Percentiles rank a stretch among this genome's conserved stretches.
Conservation (phyloP, 2,113 vertebrate genomes). For the Neogale vison region DNA sequence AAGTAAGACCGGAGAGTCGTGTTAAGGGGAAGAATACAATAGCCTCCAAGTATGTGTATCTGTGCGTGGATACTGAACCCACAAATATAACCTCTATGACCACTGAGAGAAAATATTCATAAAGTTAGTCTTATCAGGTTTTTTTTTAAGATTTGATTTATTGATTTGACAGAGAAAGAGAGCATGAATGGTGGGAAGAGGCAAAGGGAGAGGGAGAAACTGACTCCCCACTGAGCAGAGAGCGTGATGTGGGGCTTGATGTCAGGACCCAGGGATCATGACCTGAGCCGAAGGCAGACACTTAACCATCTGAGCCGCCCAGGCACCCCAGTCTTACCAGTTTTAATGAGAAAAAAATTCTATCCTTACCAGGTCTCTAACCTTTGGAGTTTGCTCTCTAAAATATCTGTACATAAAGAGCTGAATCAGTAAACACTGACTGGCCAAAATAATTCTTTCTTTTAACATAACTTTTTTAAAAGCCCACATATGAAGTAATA, state of each 20-base stretch:
- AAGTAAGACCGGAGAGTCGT: neutral
- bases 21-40: neutral
- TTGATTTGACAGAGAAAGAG: no score
- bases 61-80: neutral
- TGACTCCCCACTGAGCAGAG: neutral
- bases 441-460: neutral
- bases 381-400: neutral
- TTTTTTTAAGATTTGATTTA: neutral
- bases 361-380: neutral
- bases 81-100: neutral
- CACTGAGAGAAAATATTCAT: neutral
- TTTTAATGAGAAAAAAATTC: neutral
- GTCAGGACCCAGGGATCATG: neutral
- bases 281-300: neutral
- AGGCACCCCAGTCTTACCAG: neutral
- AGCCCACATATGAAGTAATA: neutral
- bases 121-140: neutral
- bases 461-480: neutral
- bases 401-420: neutral
- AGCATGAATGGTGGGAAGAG: neutral
- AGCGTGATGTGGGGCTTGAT: neutral
- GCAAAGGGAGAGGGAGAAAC: neutral
- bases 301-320: neutral
- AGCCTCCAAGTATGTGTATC: neutral
- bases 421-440: neutral